Evolutionary conservation across 2,113 vertebrate genomes (phyloP), one percentile per base, ranked within the genome.

Genomic region (Gadus chalcogrammus): DNA sequence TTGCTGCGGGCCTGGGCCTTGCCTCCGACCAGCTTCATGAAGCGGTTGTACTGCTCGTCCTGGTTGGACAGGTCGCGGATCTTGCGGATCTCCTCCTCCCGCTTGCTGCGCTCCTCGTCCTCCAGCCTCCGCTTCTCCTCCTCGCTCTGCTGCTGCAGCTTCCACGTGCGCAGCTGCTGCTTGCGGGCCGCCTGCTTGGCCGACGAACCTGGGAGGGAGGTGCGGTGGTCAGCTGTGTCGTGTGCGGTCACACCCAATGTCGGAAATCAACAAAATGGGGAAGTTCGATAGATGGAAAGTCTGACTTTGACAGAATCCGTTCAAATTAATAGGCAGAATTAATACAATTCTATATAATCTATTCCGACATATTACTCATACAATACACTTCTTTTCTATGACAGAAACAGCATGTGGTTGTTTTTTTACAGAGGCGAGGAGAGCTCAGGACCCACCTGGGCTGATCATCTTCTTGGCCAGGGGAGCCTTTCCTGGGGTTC

Each of bases 1-100:
- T 94, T 95, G 85, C 91, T 93, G 80, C 93, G 92, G 0, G 91
- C 88, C 78, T 89, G 84, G n/a, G 87, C 92, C 78, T 92, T 94
- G 16, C 93, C 94, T 2, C 96, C 96, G 81, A 99, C 94, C 73
- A 99, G 91, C 75, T 98, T 99, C 97, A 99, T 99, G 81, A 99
- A 99, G 58, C 97, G 93, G 90, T 98, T 99, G 77, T 99, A 99
- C 71, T 99, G 97, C 73, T 99, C 97, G 70, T 99, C 97, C 85
- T 98, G 96, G 88, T 99, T 99, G 79, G 96, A 98, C 15, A 99
- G 93, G 71, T 99, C 96, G 0, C 97, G 88, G 81, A 99, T 99
- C 76, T 94, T 92, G 18, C 97, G 91, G 72, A 99, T 99, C 86
- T 99, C 97, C 3, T 99, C 97, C 84, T 98, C 97, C 27, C 97